Evolutionary conservation across 1,140 invertebrate genomes (phyloP).

Genomic region (Drosophila ogumai): DNA sequence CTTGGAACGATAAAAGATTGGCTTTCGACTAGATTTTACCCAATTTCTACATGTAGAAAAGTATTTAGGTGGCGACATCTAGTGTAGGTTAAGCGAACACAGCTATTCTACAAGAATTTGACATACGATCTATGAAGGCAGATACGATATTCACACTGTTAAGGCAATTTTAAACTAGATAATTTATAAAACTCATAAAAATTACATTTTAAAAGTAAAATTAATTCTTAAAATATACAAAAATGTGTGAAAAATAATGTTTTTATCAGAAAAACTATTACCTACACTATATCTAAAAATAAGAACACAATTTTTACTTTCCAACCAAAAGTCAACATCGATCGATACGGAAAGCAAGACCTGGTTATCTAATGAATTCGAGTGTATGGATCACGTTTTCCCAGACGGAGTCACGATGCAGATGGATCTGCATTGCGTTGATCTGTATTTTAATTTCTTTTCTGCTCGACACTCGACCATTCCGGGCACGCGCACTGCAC

Average conservation of each 20-base stretch:
- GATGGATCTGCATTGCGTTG: conserved; percentile 29
- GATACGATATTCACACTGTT: conserved; percentile 3
- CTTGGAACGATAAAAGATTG: background rate
- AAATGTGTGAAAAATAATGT: background rate
- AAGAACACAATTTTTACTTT: background rate
- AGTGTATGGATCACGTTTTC: conserved; percentile 26
- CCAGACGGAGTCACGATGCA: conserved; percentile 8
- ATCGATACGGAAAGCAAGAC: conserved; percentile 6
- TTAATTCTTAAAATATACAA: background rate
- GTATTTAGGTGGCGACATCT: background rate
- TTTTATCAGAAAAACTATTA: rapidly evolving
- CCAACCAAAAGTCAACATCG: conserved; percentile 2
- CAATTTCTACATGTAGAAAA: background rate
- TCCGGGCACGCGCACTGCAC: conserved; percentile 36
- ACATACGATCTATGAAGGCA: conserved; percentile 1
- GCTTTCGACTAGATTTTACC: background rate
- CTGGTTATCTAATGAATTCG: conserved; percentile 28
- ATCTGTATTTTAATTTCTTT: conserved; percentile 17
- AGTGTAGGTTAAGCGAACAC: background rate
- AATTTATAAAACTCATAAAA: background rate
- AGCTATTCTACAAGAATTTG: background rate
- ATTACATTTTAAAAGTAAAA: background rate
- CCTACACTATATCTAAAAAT: background rate
- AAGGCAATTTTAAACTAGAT: too few relatives aligned
- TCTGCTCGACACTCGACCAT: conserved; percentile 16